Conservation (phyloP, 1,140 invertebrate species). For the Aricia agestis region DNA sequence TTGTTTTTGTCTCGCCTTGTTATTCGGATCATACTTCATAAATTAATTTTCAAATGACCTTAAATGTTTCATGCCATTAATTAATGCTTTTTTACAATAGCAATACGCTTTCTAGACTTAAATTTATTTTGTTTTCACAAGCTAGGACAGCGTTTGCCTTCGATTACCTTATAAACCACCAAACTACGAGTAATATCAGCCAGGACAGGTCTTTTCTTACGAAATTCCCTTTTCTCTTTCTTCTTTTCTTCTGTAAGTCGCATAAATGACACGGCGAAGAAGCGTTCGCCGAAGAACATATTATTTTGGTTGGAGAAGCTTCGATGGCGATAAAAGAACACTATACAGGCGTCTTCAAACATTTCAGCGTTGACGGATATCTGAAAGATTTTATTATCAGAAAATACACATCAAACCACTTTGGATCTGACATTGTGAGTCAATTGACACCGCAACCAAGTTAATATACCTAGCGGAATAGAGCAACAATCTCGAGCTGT, state of each 20-base stretch:
- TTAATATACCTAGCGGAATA: too few relatives aligned
- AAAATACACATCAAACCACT: not conserved
- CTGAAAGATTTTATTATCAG: not conserved
- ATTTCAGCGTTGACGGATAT: not conserved
- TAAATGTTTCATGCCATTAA: too few relatives aligned
- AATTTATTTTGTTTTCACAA: too few relatives aligned
- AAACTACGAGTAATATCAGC: not conserved
- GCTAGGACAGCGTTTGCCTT: too few relatives aligned
- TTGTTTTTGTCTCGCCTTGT: too few relatives aligned
- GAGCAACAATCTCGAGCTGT: too few relatives aligned
- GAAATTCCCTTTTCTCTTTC: not conserved
- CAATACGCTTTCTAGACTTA: too few relatives aligned
- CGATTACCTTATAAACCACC: not conserved
- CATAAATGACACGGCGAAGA: slow-evolving; percentile 18
- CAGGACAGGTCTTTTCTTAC: not conserved
- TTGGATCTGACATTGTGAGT: too few relatives aligned
- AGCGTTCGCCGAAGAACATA: slow-evolving; percentile 11
- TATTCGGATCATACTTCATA: too few relatives aligned
- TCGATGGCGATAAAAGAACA: not conserved
- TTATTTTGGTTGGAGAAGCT: not conserved
- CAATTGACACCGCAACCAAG: too few relatives aligned
- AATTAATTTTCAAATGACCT: too few relatives aligned
- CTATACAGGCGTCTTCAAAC: not conserved
- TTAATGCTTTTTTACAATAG: too few relatives aligned
- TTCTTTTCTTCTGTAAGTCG: slow-evolving; percentile 15